Evolutionary conservation across 2,797 vertebrate genomes (phyloP), one percentile per base, ranked within the genome.

Genomic region (Parauchenoglanis punctatus): DNA sequence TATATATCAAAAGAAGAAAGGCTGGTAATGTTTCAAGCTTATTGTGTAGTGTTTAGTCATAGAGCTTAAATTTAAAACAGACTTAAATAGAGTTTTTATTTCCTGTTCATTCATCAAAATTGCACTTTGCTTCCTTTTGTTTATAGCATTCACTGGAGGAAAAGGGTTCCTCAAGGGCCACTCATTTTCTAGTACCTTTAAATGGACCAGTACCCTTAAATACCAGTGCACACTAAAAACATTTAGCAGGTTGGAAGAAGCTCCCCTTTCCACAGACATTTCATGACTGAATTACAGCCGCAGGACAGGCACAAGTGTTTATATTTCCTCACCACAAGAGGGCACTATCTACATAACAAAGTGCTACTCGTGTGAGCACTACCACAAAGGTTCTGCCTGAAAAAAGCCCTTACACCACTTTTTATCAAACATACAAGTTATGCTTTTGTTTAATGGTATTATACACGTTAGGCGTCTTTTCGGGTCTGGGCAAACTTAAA

Each of bases 241-340:
- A 76, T 52, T 49, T n/a, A 52, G 52, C 73, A 73, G 31, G 13
- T 11, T n/a, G 46, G 25, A n/a, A 28, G 7, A 72, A 17, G 35
- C 13, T 58, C 58, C 52, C 1, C 46, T n/a, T 49, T 78, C 15
- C 52, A 56, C 12, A 18, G 7, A 56, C 0, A 1, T 56, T 11
- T 17, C 0, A 0, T 11, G 7, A 35, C 25, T 58, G 20, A 54
- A 58, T 78, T 56, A 58, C 4, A 63, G 78, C 58, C 65, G 0
- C 58, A 65, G 40, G 0, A 25, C 4, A 23, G 23, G 11, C 17
- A 8, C 12, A 40, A 0, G 17, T 35, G 35, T 35, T 17, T 70
- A 75, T 59, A 40, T 20, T 28, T 73, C 7, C 67, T 82, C 20
- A 77, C 81, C 86, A 87, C 61, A 58, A 77, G 86, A 78, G 61